Conservation (phyloP, 1,140 invertebrate genomes). For the Ips nitidus region DNA sequence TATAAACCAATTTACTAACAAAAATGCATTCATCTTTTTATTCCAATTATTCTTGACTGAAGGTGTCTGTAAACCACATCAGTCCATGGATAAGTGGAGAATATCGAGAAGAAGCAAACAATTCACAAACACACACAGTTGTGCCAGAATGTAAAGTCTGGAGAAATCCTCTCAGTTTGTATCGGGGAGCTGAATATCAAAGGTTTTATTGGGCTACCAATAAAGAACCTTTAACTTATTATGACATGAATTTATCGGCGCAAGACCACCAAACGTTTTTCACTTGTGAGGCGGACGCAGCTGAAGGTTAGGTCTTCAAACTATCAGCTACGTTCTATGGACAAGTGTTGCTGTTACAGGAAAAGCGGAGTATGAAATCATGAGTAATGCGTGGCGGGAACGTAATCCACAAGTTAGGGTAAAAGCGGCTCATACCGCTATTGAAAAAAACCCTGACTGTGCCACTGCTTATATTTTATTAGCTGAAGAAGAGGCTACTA, state of each 20-base stretch:
- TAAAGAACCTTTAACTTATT: conserved; percentile 96
- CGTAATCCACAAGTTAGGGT: conserved; percentile 89
- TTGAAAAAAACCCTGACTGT: conserved; percentile 91
- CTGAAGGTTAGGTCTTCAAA: conserved; percentile 43
- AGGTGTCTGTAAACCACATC: conserved; percentile 86
- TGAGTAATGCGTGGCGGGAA: conserved; percentile 98
- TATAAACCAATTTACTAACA: background rate
- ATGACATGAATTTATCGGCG: conserved; percentile 98
- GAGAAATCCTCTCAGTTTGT: conserved; percentile 95
- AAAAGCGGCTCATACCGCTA: conserved; percentile 87
- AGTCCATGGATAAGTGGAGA: conserved; percentile 90
- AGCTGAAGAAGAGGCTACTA: conserved; percentile 94
- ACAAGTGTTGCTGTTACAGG: conserved; percentile 10
- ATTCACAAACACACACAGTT: conserved; percentile 53
- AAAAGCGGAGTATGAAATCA: conserved; percentile 93
- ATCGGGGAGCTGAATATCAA: conserved; percentile 95
- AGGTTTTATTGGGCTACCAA: conserved; percentile 87
- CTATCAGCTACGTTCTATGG: background rate
- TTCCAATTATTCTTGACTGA: background rate
- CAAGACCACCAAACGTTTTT: conserved; percentile 99
- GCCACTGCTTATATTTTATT: conserved; percentile 93
- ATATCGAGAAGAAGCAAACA: conserved; percentile 49
- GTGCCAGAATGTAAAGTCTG: conserved; percentile 93
- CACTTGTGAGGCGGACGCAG: conserved; percentile 87
- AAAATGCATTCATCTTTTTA: background rate